Base-by-base conservation (phyloP, 2,797 vertebrate species). In the Kryptopterus vitreolus region DNA sequence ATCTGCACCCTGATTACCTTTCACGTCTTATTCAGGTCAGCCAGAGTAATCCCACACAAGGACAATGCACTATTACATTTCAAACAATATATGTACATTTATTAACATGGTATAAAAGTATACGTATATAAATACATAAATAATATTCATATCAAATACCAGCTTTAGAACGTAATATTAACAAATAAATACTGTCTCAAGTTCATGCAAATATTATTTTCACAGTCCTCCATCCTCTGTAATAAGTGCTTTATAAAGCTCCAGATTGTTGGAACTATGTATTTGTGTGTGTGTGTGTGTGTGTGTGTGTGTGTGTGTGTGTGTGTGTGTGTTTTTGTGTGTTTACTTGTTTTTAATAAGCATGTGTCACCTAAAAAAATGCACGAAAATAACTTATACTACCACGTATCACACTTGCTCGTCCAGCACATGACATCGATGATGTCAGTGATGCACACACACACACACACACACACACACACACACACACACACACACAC, bases 21-120 rank as follows among this genome's bases (percentile, higher is more conserved):
- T 81, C 79, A 83, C 75, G 33, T 70, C 77, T 80, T 69, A 80
- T 82, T 83, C 24, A 83, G 63, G 22, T 43, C 52, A 20, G 35
- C 11, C 20, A 8, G n/a, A 35, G 22, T 24, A 61, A 70, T n/a
- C 9, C 3, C 8, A 24, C 18, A 53, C n/a, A 75, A 48, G 15
- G 1, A 63, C 18, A 4, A 57, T 26, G 15, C 3, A 70, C 24
- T 16, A 70, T 31, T 50, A 31, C 16, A 52, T 52, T 20, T 22
- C n/a, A 10, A 58, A 43, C 13, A 73, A 12, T 43, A 3, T 20
- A 43, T 16, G 18, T 5, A 26, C 8, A 46, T 74, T 74, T 58
- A 58, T 46, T 74, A 8, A 59, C 16, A 58, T 74, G 9, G 18
- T 58, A 26, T 43, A 59, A 43, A 74, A 43, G 15, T 46, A 59